Evolutionary conservation across 2,797 vertebrate species (phyloP), one percentile per base, ranked within the genome.

Genomic region (Chaetodon trifasciatus): DNA sequence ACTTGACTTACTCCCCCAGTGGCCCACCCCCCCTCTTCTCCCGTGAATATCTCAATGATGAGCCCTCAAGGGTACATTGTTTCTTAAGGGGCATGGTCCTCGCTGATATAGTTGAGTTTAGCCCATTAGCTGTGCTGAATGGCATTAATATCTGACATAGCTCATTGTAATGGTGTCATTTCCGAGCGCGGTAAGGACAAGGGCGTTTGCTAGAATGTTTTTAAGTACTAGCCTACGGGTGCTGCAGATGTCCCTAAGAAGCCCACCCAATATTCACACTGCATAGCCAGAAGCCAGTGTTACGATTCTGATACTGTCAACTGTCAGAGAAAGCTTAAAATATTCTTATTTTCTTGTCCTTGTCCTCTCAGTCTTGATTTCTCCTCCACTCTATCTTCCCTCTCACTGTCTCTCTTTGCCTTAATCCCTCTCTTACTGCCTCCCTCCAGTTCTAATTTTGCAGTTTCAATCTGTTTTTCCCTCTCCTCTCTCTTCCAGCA

Each of bases 121-220:
- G 91, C 86, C 87, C 91, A 92, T 94, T 94, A 92, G 90, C 88
- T 52, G 46, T 23, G 53, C 89, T 86, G 85, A 86, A 93, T 88
- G 76, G 81, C 89, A 86, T 91, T 93, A 92, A 91, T 93, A 91
- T 91, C 75, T 87, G 85, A 82, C 92, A 93, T 89, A 90, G 89
- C 92, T 94, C 92, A 93, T 89, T 91, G 90, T 91, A 93, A 93
- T 90, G 84, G 89, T 85, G 88, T 88, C 87, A 84, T 93, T 92
- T 91, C 65, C 19, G n/a, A 89, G 90, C 67, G 74, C 52, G 13
- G 77, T 67, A 62, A 90, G 91, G 92, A 93, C 91, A 94, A 91
- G 91, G 94, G 72, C 87, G 71, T 91, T 89, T 80, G 85, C 81
- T 64, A 13, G 73, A 81, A 88, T 91, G 82, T 84, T 90, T 91